phyloP scores from a whole-genome alignment of 2,113 vertebrate species.

The Agelaius tricolor region DNA sequence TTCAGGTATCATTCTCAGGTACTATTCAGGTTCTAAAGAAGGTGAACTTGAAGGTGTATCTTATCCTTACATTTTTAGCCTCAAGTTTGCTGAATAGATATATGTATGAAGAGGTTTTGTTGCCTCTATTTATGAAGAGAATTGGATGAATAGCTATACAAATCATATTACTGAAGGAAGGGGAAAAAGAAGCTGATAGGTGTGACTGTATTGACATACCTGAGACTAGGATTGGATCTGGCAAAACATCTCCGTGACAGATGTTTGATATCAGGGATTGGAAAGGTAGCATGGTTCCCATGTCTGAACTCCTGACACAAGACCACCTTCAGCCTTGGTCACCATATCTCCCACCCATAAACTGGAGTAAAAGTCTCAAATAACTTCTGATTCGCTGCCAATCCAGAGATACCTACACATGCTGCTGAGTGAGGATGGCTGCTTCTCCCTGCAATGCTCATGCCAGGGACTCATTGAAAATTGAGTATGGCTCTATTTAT shows the following conservation, averaged over 20 bases:
- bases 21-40: neutral
- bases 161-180: too few relatives aligned
- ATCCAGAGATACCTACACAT: neutral
- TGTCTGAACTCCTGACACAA: neutral
- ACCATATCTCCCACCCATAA: neutral
- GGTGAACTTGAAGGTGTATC: neutral
- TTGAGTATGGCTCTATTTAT: neutral
- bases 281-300: neutral
- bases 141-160: neutral
- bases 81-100: neutral
- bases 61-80: neutral
- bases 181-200: accelerated
- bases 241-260: neutral
- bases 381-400: neutral
- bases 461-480: neutral
- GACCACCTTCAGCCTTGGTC: neutral
- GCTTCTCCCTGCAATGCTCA: neutral
- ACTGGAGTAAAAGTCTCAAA: neutral
- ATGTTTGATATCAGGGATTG: neutral
- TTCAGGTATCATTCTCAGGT: neutral
- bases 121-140: neutral
- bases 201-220: neutral
- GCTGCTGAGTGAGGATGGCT: neutral
- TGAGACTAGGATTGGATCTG: neutral
- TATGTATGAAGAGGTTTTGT: neutral